phyloP scores from a whole-genome alignment of 1,140 invertebrate genomes.

The Bombus polaris region DNA sequence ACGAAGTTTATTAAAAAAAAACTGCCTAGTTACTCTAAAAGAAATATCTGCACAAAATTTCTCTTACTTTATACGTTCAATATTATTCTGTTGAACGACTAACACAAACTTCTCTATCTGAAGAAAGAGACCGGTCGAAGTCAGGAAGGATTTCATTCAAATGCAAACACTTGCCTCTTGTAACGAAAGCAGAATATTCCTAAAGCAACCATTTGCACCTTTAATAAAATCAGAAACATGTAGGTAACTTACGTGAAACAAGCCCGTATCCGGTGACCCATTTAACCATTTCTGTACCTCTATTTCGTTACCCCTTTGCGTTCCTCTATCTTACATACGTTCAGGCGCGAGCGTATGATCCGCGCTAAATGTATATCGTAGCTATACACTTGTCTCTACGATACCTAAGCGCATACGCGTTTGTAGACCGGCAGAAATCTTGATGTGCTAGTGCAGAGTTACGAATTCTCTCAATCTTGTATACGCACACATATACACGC shows the following conservation, averaged over 20 bases:
- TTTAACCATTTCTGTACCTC: background rate
- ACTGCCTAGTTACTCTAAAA: no score
- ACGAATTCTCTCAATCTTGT: background rate
- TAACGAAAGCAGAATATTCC: background rate
- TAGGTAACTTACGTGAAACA: background rate
- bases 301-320: background rate
- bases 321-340: background rate
- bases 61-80: no score
- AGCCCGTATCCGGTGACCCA: background rate
- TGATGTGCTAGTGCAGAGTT: background rate
- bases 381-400: background rate
- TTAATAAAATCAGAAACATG: constrained; percentile 1
- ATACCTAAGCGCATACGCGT: background rate
- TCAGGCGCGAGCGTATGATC: background rate
- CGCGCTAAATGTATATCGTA: background rate
- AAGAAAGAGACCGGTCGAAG: background rate
- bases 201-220: background rate
- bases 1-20: no score
- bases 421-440: background rate
- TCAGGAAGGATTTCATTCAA: background rate
- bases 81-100: no score
- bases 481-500: background rate
- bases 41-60: no score
- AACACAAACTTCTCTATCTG: background rate
- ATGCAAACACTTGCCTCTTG: background rate